phyloP scores from a whole-genome alignment of 2,888 invertebrate species.

The Agrochola lychnidis region DNA sequence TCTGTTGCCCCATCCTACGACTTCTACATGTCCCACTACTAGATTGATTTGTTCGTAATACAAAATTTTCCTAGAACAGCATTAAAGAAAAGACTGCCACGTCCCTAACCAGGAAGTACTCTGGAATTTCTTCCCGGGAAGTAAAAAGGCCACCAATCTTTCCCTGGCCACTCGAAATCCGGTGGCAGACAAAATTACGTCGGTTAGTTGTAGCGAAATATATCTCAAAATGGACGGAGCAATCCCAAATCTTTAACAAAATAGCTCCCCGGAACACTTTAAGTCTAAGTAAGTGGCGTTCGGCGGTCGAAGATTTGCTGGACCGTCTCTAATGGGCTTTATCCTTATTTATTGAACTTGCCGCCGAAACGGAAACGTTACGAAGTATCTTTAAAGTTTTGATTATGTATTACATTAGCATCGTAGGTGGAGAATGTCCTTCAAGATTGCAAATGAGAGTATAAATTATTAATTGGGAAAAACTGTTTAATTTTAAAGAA shows the following conservation, averaged over 20 bases:
- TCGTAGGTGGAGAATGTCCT: not conserved
- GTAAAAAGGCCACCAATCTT: constrained; percentile 38
- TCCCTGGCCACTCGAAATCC: constrained; percentile 46
- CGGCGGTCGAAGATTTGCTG: constrained; percentile 90
- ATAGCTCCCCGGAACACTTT: constrained; percentile 87
- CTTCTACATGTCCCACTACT: not conserved
- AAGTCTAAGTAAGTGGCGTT: constrained; percentile 91
- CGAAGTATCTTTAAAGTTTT: constrained; percentile 82
- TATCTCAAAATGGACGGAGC: constrained; percentile 84
- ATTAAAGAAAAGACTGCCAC: not conserved
- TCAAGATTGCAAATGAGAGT: not conserved
- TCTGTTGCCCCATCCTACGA: not conserved
- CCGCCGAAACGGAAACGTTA: constrained; percentile 79
- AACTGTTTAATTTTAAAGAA: not conserved
- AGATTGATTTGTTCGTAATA: not conserved
- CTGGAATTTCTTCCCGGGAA: constrained; percentile 7
- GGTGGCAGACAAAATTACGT: constrained; percentile 59
- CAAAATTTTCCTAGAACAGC: not conserved
- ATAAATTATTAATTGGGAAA: not conserved
- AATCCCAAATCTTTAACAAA: constrained; percentile 89
- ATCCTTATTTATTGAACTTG: constrained; percentile 90
- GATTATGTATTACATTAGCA: constrained; percentile 60
- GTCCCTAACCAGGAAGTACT: too few species aligned
- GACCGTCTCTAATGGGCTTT: constrained; percentile 90
- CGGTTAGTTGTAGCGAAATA: constrained; percentile 72